These are phyloP conservation scores for Penaeus vannamei DNA, from an alignment of 1,140 invertebrate genomes.

Conservation along the genomic window DNA sequence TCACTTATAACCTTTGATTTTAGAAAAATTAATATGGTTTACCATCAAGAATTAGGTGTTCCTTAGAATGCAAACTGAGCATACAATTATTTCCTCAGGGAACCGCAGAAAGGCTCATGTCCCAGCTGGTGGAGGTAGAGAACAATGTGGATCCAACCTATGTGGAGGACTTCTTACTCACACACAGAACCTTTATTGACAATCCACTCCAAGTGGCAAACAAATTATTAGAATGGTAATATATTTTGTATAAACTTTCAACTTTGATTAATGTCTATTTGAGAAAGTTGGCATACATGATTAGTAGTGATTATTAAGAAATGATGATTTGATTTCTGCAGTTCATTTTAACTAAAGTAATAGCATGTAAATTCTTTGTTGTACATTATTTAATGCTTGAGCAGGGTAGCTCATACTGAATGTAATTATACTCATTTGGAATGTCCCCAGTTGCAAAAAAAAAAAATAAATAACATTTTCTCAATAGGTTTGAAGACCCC, in stretches of 20 bases:
- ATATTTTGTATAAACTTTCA: neutral
- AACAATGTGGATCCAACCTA: slow-evolving; percentile 95
- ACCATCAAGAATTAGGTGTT: neutral
- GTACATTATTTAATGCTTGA: neutral
- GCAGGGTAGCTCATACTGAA: no score
- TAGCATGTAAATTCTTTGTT: neutral
- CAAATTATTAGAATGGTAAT: slow-evolving; percentile 89
- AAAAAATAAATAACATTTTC: neutral
- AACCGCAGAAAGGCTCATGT: slow-evolving; percentile 90
- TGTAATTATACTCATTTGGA: no score
- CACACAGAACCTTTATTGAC: slow-evolving; percentile 94
- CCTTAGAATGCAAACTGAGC: no score
- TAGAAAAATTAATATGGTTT: neutral
- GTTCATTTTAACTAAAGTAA: no score
- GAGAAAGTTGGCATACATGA: no score
- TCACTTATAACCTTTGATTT: neutral
- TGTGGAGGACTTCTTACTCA: slow-evolving; percentile 98
- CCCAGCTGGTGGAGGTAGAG: slow-evolving; percentile 95
- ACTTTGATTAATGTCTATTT: neutral
- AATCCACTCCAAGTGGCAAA: slow-evolving; percentile 87
- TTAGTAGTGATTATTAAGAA: no score
- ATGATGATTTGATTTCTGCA: no score
- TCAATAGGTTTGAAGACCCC: slow-evolving; percentile 80
- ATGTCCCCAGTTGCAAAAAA: no score
- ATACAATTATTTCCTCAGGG: slow-evolving; percentile 74